Conservation (phyloP, 1,140 invertebrate species). For the Muscidifurax raptorellus region DNA sequence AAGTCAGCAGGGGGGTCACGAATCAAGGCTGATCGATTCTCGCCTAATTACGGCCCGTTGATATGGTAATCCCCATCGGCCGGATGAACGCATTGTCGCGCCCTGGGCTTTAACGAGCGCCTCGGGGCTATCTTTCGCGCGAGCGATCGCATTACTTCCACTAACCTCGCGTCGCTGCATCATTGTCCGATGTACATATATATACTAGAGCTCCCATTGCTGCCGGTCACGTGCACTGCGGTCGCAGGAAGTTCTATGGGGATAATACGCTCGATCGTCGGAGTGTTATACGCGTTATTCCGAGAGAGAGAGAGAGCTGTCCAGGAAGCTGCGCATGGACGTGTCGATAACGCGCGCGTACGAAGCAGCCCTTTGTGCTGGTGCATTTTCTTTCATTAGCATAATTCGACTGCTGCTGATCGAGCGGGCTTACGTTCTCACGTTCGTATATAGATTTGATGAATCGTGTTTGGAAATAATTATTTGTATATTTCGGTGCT, state of each 20-base stretch:
- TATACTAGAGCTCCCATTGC: neutral
- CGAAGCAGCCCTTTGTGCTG: neutral
- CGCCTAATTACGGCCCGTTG: slow-evolving; percentile 42
- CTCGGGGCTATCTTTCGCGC: slow-evolving; percentile 42
- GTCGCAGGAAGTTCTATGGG: slow-evolving; percentile 1
- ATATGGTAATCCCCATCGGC: slow-evolving; percentile 45
- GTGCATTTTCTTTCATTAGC: slow-evolving; percentile 9
- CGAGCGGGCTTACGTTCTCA: no score
- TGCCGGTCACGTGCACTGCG: slow-evolving; percentile 27
- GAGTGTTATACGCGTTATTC: no score
- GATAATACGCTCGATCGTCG: slow-evolving; percentile 11
- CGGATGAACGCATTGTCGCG: slow-evolving; percentile 31
- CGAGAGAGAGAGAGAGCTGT: no score
- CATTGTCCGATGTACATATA: slow-evolving; percentile 1
- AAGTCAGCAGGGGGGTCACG: neutral
- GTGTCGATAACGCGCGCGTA: slow-evolving; percentile 3
- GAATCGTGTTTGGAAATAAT: no score
- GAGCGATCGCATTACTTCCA: slow-evolving; percentile 43
- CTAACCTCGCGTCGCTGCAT: neutral
- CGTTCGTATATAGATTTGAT: no score
- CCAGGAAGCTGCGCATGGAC: neutral
- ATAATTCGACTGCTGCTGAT: neutral
- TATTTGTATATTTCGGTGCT: no score
- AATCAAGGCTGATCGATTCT: no score
- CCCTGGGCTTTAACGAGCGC: neutral